phyloP scores from a whole-genome alignment of 2,888 invertebrate genomes.

The Rotaria macrura region DNA sequence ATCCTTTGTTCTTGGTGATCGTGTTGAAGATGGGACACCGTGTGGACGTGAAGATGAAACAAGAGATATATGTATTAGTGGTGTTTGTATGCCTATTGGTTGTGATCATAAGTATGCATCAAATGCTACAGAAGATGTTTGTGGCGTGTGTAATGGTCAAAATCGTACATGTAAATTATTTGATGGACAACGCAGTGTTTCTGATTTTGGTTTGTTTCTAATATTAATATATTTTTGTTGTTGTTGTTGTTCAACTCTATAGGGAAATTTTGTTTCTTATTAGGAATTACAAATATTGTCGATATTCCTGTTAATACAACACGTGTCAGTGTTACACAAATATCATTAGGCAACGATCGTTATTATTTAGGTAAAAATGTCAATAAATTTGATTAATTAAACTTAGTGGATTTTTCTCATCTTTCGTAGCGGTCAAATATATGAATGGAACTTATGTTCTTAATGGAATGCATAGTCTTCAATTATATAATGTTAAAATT shows the following conservation, averaged over 20 bases:
- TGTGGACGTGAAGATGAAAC: slow-evolving; percentile 62
- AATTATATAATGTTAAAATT: slow-evolving; percentile 21
- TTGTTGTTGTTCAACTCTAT: not conserved
- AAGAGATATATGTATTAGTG: slow-evolving; percentile 73
- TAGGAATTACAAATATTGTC: not conserved
- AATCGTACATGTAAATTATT: slow-evolving; percentile 60
- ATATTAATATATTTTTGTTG: no score
- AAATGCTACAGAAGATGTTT: slow-evolving; percentile 62
- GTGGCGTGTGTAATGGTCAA: slow-evolving; percentile 75
- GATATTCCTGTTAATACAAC: slow-evolving; percentile 10
- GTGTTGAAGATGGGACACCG: slow-evolving; percentile 62
- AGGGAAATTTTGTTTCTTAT: not conserved
- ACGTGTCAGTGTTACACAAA: not conserved
- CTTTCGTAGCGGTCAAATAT: not conserved
- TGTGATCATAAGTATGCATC: slow-evolving; percentile 75
- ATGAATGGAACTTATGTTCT: slow-evolving; percentile 1
- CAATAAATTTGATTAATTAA: not conserved
- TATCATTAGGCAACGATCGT: not conserved
- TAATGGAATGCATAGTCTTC: slow-evolving; percentile 10
- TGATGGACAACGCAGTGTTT: slow-evolving; percentile 38
- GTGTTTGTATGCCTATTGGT: slow-evolving; percentile 68
- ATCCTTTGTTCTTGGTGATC: slow-evolving; percentile 20
- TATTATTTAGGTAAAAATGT: not conserved
- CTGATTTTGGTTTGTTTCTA: slow-evolving; percentile 16
- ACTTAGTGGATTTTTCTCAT: not conserved